Base-by-base conservation (phyloP, 1,140 invertebrate genomes). In the Ostrea denselamellosa region DNA sequence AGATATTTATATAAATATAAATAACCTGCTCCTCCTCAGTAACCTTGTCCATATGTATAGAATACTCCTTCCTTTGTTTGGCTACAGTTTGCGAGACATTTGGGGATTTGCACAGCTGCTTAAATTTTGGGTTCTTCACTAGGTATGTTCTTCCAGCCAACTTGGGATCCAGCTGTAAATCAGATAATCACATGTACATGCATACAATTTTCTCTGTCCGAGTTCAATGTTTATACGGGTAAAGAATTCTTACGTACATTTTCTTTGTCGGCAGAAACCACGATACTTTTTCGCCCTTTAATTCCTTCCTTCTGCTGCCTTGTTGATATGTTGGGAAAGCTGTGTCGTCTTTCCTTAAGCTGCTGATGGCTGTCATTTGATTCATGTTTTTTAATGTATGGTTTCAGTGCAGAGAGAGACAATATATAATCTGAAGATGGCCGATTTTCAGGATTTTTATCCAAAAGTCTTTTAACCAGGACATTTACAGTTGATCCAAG, bases 401-500 rank as follows among this genome's bases (percentile, higher is more conserved):
- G 84, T 85, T 93, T 90, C 8, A 95, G 85, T 14, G 91, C 86
- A 2, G 93, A 93, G 9, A 93, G 85, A 52, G 44, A 88, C 88
- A 96, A 94, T 62, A 96, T 95, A 68, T 96, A 91, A 65, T 91
- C 12, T 95, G 97, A 92, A 95, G 95, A 92, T 92, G 95, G 89
- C 94, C 95, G 52, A 95, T 95, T 58, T 19, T 92, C 90, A 34
- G 95, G 93, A 44, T 94, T 89, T 44, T 92, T 91, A 58, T 93
- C 90, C 12, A 95, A 89, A 68, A 95, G 90, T 53, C 94, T 91
- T 7, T 91, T 68, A 44, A 95, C 91, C 4, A 95, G 87, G 62
- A 94, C 95, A 81, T 95, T 95, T 71, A 97, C 93, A 17, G 95
- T 95, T 25, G 96, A 95, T 4, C 96, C 96, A 93, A 97, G 97